Evolutionary conservation across 2,888 invertebrate species (phyloP).

Genomic region (Blera fallax): DNA sequence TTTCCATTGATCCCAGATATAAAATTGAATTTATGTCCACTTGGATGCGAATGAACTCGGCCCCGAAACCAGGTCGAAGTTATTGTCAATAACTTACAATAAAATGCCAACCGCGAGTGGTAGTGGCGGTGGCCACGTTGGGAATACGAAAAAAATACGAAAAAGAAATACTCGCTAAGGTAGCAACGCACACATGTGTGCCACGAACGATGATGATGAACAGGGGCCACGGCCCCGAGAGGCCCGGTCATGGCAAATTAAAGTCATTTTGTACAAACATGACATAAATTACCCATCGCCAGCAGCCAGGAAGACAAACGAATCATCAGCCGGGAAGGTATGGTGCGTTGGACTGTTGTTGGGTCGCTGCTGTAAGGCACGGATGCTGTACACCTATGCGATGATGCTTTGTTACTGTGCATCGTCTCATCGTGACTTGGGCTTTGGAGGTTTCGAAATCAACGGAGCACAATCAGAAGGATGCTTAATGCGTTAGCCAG

Average conservation of each 20-base stretch:
- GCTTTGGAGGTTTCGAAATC: conserved; percentile 1
- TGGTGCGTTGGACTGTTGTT: background rate
- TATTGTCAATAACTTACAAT: conserved; percentile 71
- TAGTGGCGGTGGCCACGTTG: background rate
- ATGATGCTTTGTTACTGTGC: background rate
- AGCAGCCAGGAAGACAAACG: conserved; percentile 65
- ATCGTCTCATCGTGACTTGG: conserved; percentile 32
- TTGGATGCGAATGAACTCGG: conserved; percentile 69
- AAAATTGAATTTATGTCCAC: conserved; percentile 66
- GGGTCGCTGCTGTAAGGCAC: background rate
- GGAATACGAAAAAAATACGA: background rate
- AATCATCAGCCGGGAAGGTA: conserved; percentile 32
- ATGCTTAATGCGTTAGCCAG: conserved; percentile 21
- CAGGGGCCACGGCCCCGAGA: conserved; percentile 70
- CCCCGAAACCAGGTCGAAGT: conserved; percentile 70
- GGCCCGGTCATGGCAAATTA: conserved; percentile 73
- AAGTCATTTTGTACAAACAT: conserved; percentile 73
- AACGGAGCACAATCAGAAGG: conserved; percentile 46
- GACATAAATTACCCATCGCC: conserved; percentile 72
- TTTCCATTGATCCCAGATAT: conserved; percentile 69
- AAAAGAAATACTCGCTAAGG: background rate
- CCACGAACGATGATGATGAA: conserved; percentile 61
- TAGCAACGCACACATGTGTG: conserved; percentile 8
- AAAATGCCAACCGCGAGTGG: conserved; percentile 48
- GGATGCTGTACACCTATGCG: conserved; percentile 23